These are phyloP conservation scores for Andinoacara biseriatus DNA, from an alignment of 2,113 vertebrate species.

Conservation along the genomic window DNA sequence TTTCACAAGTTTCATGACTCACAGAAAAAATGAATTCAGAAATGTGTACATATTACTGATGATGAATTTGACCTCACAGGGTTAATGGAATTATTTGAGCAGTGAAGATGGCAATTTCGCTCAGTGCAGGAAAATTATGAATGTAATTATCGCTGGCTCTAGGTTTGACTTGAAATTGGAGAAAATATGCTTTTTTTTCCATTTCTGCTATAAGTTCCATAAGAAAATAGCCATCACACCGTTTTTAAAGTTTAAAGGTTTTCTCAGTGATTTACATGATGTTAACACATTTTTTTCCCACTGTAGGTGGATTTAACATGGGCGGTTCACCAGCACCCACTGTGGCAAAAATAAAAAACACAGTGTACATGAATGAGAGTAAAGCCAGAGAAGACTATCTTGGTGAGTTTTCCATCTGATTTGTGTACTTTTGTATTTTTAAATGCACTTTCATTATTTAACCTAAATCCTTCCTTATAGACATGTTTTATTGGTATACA, in stretches of 20 bases:
- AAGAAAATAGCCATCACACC: neutral
- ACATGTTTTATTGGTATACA: neutral
- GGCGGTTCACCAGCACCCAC: conserved; percentile 56
- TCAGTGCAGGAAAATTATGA: too few species aligned
- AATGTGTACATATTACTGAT: neutral
- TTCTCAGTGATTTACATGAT: neutral
- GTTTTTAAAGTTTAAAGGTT: neutral
- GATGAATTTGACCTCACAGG: too few species aligned
- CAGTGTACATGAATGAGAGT: conserved; percentile 37
- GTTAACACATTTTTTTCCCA: neutral
- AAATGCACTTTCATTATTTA: neutral
- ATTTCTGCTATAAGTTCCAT: too few species aligned
- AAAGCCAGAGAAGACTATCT: conserved; percentile 55
- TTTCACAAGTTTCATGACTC: neutral
- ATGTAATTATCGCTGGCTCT: too few species aligned
- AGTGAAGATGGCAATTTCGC: too few species aligned
- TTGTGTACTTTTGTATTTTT: neutral
- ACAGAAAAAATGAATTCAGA: neutral
- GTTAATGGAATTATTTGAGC: too few species aligned
- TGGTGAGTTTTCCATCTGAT: conserved; percentile 54
- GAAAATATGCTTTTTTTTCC: too few species aligned
- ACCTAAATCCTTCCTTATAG: neutral
- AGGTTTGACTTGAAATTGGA: too few species aligned
- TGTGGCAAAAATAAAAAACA: conserved; percentile 66
- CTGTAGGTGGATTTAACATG: conserved; percentile 77